Conservation (phyloP, 1,140 invertebrate species). For the Nymphalis io region DNA sequence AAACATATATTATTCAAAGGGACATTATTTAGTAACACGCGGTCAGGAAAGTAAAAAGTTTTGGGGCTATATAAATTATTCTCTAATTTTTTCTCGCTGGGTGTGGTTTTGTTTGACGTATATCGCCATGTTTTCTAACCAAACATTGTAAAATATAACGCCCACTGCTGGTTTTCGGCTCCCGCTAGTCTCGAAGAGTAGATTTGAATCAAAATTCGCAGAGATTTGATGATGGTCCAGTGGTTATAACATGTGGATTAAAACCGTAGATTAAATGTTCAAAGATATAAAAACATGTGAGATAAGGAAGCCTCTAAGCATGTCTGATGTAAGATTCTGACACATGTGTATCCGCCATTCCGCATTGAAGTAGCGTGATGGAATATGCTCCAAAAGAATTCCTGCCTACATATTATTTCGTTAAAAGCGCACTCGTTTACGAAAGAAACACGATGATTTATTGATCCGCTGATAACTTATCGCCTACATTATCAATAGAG, state of each 20-base stretch:
- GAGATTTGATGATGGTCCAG: too few species aligned
- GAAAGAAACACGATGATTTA: conserved; percentile 58
- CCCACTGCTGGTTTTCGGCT: too few species aligned
- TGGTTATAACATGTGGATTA: too few species aligned
- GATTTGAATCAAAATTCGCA: too few species aligned
- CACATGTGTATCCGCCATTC: too few species aligned
- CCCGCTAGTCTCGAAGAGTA: too few species aligned
- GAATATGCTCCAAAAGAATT: background rate
- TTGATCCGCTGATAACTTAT: conserved; percentile 72
- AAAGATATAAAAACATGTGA: too few species aligned
- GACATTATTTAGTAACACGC: conserved; percentile 52
- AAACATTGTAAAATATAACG: too few species aligned
- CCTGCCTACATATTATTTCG: conserved; percentile 40
- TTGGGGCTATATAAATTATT: conserved; percentile 31
- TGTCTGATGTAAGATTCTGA: too few species aligned
- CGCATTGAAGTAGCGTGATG: too few species aligned
- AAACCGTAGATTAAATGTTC: too few species aligned
- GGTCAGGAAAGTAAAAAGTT: conserved; percentile 44
- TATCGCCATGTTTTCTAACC: background rate
- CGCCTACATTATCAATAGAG: conserved; percentile 57
- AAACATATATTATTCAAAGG: conserved; percentile 45
- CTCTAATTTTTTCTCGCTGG: conserved; percentile 10
- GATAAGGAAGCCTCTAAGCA: too few species aligned
- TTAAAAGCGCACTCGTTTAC: conserved; percentile 37
- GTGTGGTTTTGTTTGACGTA: conserved; percentile 5